These are phyloP conservation scores for Phania funesta DNA, from an alignment of 2,888 invertebrate genomes.

Conservation along the genomic window DNA sequence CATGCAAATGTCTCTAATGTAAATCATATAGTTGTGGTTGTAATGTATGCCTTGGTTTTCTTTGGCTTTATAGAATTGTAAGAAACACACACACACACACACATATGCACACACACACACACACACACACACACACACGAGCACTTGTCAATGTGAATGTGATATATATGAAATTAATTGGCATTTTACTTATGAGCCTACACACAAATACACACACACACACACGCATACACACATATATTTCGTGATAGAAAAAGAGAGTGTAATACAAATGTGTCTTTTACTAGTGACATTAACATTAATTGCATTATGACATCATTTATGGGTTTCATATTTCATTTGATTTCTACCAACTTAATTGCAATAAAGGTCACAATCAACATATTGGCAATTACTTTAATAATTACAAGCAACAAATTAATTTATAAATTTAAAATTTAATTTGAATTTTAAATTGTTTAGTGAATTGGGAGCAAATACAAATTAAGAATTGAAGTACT, in stretches of 20 bases:
- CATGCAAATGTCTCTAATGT: constrained; percentile 4
- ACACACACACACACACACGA: background rate
- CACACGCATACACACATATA: background rate
- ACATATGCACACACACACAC: background rate
- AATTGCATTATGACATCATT: constrained; percentile 65
- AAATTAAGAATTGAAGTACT: background rate
- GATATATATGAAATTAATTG: constrained; percentile 64
- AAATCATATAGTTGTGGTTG: background rate
- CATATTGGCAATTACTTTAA: constrained; percentile 4
- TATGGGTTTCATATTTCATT: constrained; percentile 66
- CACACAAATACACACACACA: background rate
- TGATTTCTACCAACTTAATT: constrained; percentile 31
- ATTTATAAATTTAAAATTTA: constrained; percentile 13
- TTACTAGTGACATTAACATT: constrained; percentile 65
- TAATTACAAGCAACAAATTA: constrained; percentile 5
- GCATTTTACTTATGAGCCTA: constrained; percentile 40
- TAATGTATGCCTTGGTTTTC: background rate
- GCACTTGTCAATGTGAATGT: constrained; percentile 3
- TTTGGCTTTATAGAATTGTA: background rate
- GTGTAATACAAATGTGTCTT: constrained; percentile 57
- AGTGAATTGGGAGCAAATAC: constrained; percentile 6
- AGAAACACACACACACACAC: background rate
- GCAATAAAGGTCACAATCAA: too few species aligned
- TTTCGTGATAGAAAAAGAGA: background rate
- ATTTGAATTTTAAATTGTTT: constrained; percentile 5